These are phyloP conservation scores for Drosophila atroscutellata DNA, from an alignment of 2,888 invertebrate genomes.

Conservation along the genomic window DNA sequence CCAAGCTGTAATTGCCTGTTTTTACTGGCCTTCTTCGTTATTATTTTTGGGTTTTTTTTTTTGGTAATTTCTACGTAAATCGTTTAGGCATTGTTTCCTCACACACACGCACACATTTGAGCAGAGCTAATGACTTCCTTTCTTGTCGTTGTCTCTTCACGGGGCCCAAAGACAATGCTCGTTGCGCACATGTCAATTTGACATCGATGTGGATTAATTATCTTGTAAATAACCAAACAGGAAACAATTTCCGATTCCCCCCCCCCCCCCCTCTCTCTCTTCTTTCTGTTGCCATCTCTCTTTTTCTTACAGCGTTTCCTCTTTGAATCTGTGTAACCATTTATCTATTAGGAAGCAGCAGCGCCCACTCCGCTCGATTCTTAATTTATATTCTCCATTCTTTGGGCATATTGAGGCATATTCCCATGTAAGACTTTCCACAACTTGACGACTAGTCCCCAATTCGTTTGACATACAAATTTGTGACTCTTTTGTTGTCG, in stretches of 20 bases:
- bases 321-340: neutral
- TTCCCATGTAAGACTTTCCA: neutral
- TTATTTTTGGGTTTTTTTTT: slow-evolving; percentile 3
- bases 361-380: neutral
- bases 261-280: neutral
- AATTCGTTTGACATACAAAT: slow-evolving; percentile 1
- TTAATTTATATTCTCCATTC: neutral
- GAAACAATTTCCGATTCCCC: slow-evolving; percentile 44
- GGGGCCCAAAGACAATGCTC: slow-evolving; percentile 13
- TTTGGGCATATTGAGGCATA: neutral
- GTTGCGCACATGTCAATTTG: slow-evolving; percentile 67
- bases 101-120: slow-evolving; percentile 14
- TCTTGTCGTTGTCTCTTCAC: slow-evolving; percentile 26
- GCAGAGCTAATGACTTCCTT: slow-evolving; percentile 58
- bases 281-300: slow-evolving; percentile 1
- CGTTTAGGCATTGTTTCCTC: slow-evolving; percentile 46
- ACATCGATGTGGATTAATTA: slow-evolving; percentile 75
- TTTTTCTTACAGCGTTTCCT: slow-evolving; percentile 12
- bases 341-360: neutral
- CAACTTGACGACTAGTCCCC: neutral
- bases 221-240: slow-evolving; percentile 58
- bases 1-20: neutral
- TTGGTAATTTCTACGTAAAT: slow-evolving; percentile 36
- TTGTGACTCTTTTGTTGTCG: neutral
- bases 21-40: slow-evolving; percentile 3